A percentile compares a stretch with the other conserved stretches of the same genome.
Conservation (phyloP, 2,888 invertebrate genomes). For the Helleia helle region DNA sequence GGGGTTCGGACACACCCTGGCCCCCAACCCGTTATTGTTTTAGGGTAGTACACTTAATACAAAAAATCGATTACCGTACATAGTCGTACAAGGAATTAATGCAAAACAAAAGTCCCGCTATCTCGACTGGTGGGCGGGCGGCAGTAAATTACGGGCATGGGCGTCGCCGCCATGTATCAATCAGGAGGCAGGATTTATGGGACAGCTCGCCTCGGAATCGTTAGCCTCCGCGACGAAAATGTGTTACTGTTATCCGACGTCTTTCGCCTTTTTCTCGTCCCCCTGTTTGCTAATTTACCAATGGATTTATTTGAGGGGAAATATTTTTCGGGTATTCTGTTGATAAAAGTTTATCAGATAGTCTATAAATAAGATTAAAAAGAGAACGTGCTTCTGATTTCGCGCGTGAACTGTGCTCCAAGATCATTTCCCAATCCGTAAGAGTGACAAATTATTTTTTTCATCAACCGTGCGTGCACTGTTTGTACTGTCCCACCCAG, state of each 20-base stretch:
- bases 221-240: constrained; percentile 46
- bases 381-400: too few species aligned
- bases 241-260: constrained; percentile 57
- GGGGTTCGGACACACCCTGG: too few species aligned
- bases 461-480: too few species aligned
- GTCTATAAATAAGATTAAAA: too few species aligned
- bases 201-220: constrained; percentile 71
- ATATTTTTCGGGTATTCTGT: constrained; percentile 6
- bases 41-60: too few species aligned
- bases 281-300: constrained; percentile 27
- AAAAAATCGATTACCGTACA: constrained; percentile 11
- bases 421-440: too few species aligned
- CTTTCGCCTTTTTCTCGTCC: constrained; percentile 40
- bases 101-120: constrained; percentile 71
- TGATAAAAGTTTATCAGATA: neutral
- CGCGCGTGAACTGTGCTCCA: too few species aligned
- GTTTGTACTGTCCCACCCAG: too few species aligned
- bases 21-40: too few species aligned
- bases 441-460: too few species aligned
- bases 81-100: constrained; percentile 57
- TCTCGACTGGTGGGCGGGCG: constrained; percentile 75
- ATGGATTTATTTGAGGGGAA: constrained; percentile 12
- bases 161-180: constrained; percentile 76
- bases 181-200: constrained; percentile 68
- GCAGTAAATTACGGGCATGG: constrained; percentile 79